phyloP scores from a whole-genome alignment of 53 echinoderm and acorn worm genomes.

The Holothuria scabra region DNA sequence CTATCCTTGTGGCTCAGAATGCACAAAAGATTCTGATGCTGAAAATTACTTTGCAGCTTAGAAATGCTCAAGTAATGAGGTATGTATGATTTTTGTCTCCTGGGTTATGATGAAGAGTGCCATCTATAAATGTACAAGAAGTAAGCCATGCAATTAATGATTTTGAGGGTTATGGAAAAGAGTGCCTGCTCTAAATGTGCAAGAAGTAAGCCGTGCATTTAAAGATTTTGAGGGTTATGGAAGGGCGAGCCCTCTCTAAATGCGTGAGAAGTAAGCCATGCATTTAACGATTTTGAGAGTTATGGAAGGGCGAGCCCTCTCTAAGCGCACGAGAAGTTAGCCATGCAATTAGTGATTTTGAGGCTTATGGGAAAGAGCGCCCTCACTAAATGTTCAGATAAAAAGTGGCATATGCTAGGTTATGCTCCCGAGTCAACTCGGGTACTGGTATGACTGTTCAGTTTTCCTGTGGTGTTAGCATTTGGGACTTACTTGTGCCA shows the following conservation, averaged over 20 bases:
- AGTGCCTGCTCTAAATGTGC: too few relatives aligned
- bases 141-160: neutral
- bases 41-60: constrained; percentile 64
- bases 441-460: too few relatives aligned
- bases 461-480: too few relatives aligned
- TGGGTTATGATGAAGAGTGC: neutral
- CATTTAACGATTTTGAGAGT: neutral
- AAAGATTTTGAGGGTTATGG: too few relatives aligned
- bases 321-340: neutral
- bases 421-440: too few relatives aligned
- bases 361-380: too few relatives aligned
- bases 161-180: neutral
- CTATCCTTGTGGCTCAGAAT: constrained; percentile 8
- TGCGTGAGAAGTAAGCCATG: neutral
- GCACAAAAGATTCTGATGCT: constrained; percentile 29
- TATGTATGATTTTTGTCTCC: constrained; percentile 15
- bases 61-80: constrained; percentile 83
- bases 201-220: too few relatives aligned
- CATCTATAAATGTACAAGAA: neutral
- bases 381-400: too few relatives aligned
- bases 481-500: too few relatives aligned
- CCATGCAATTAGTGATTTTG: neutral
- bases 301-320: too few relatives aligned
- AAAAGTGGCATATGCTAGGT: too few relatives aligned
- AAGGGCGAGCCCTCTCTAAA: too few relatives aligned